Conservation (phyloP, 1,140 invertebrate genomes). For the Phocides pigmalion region DNA sequence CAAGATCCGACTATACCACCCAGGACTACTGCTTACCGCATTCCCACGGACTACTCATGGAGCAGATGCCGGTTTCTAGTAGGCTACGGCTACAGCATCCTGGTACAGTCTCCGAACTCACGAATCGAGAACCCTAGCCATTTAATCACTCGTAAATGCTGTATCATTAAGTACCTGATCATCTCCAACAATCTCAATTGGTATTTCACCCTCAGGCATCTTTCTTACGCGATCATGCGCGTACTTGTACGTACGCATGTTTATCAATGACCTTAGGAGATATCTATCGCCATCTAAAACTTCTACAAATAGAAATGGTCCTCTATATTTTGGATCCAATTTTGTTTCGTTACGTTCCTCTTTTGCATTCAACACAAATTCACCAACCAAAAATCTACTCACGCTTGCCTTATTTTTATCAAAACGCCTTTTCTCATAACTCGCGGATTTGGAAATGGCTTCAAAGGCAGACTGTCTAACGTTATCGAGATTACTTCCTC, state of each 20-base stretch:
- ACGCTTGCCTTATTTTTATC: slow-evolving; percentile 29
- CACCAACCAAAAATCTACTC: slow-evolving; percentile 27
- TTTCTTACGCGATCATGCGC: slow-evolving; percentile 29
- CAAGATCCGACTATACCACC: too few species aligned
- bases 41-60: too few species aligned
- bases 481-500: slow-evolving; percentile 27
- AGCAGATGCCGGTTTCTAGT: too few species aligned
- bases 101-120: too few species aligned
- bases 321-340: slow-evolving; percentile 36
- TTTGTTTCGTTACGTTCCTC: slow-evolving; percentile 39
- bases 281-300: slow-evolving; percentile 35
- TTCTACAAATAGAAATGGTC: slow-evolving; percentile 37
- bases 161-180: too few species aligned
- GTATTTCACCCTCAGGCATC: slow-evolving; percentile 20
- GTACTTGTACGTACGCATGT: slow-evolving; percentile 40
- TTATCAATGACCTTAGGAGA: slow-evolving; percentile 20
- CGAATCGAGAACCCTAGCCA: too few species aligned
- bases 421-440: slow-evolving; percentile 28
- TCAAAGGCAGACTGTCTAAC: neutral
- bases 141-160: too few species aligned
- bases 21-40: too few species aligned
- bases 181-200: neutral
- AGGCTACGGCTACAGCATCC: too few species aligned
- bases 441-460: neutral
- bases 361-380: slow-evolving; percentile 39